Percentiles rank a stretch among this genome's conserved stretches.
These are phyloP conservation scores for Etheostoma cragini DNA, from an alignment of 2,113 vertebrate species.

Conservation along the genomic window DNA sequence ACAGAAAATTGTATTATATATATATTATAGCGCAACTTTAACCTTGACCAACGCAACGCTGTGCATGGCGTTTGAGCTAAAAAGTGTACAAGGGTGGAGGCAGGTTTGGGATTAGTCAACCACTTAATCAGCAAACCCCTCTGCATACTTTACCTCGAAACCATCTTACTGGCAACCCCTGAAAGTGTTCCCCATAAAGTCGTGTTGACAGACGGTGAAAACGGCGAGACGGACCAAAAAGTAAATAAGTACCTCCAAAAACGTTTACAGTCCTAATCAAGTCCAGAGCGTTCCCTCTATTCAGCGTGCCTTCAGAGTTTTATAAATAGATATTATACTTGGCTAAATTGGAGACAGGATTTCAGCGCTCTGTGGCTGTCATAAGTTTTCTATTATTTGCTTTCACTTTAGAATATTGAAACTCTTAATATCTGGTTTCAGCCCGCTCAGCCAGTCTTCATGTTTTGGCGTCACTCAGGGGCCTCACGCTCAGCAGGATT, in stretches of 20 bases:
- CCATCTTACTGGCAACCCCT: conserved; percentile 66
- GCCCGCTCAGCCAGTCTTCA: conserved; percentile 65
- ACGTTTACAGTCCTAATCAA: conserved; percentile 83
- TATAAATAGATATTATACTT: conserved; percentile 84
- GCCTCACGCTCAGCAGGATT: conserved; percentile 69
- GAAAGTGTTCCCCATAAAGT: conserved; percentile 72
- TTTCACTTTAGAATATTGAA: conserved; percentile 80
- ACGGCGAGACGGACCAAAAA: conserved; percentile 74
- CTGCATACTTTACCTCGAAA: conserved; percentile 64
- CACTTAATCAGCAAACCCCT: conserved; percentile 72
- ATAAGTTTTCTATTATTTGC: conserved; percentile 85
- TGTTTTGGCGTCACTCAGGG: conserved; percentile 69
- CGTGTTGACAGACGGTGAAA: conserved; percentile 79
- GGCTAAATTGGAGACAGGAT: conserved; percentile 84
- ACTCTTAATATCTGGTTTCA: conserved; percentile 84
- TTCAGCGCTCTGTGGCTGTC: conserved; percentile 71
- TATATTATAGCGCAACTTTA: conserved; percentile 71
- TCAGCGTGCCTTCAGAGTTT: conserved; percentile 77
- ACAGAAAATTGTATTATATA: conserved; percentile 82
- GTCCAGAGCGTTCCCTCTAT: conserved; percentile 79
- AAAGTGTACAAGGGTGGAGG: conserved; percentile 50
- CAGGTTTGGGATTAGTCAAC: conserved; percentile 71
- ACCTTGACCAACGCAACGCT: conserved; percentile 63
- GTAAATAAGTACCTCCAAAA: conserved; percentile 80
- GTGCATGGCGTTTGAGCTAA: conserved; percentile 53